A percentile compares a stretch with the other conserved stretches of the same genome.
Evolutionary conservation across 1,140 invertebrate genomes (phyloP).

Genomic region (Episyrphus balteatus): DNA sequence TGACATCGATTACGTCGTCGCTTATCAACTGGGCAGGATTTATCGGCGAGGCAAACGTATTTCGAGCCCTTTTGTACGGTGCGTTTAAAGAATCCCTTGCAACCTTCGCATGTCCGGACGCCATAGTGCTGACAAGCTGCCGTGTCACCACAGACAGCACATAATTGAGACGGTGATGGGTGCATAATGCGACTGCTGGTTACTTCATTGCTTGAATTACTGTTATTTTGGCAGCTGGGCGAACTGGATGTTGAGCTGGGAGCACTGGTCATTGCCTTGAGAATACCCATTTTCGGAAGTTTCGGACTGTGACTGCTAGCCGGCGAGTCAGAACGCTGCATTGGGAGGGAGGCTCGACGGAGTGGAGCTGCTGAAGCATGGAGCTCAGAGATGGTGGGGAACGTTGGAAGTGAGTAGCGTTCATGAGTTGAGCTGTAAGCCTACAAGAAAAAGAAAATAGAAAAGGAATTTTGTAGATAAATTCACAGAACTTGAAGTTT

Average conservation of each 20-base stretch:
- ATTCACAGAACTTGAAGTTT: no score
- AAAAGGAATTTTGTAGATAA: no score
- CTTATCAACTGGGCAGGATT: conserved; percentile 98
- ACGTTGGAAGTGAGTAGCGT: conserved; percentile 50
- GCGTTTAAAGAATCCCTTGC: conserved; percentile 91
- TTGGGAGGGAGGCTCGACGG: conserved; percentile 57
- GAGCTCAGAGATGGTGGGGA: conserved; percentile 46
- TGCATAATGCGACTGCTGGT: conserved; percentile 37
- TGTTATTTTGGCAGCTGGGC: conserved; percentile 33
- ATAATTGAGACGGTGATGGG: conserved; percentile 72
- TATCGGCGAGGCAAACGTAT: conserved; percentile 95
- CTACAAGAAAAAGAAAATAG: conserved; percentile 4
- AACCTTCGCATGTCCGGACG: conserved; percentile 94
- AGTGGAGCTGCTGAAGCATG: conserved; percentile 49
- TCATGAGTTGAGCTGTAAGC: conserved; percentile 33
- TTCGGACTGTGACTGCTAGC: conserved; percentile 57
- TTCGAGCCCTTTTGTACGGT: conserved; percentile 98
- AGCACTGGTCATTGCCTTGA: conserved; percentile 46
- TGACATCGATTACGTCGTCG: conserved; percentile 92
- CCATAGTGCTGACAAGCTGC: conserved; percentile 98
- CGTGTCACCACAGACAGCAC: conserved; percentile 96
- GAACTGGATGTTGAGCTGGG: conserved; percentile 57
- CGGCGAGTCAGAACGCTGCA: conserved; percentile 64
- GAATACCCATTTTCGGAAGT: conserved; percentile 40
- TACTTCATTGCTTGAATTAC: conserved; percentile 23